A percentile compares a stretch with the other conserved stretches of the same genome.
phyloP scores from a whole-genome alignment of 1,140 invertebrate species.

The Chionoecetes opilio region DNA sequence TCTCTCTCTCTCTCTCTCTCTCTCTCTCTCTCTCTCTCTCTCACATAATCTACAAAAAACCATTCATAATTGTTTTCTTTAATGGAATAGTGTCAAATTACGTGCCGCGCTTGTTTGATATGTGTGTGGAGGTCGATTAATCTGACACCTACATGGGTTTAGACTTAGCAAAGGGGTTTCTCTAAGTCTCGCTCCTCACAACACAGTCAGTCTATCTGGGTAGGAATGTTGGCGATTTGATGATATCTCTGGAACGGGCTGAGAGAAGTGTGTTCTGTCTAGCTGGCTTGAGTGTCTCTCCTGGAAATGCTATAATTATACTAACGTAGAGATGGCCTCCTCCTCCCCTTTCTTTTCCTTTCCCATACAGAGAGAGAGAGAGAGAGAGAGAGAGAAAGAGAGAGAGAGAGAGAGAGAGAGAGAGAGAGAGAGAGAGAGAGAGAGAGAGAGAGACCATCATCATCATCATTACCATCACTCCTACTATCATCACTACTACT shows the following conservation, averaged over 20 bases:
- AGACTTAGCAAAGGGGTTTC: background rate
- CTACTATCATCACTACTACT: background rate
- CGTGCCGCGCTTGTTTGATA: constrained; percentile 48
- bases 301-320: too few relatives aligned
- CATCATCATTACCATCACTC: too few relatives aligned
- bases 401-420: constrained; percentile 39
- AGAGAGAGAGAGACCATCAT: background rate
- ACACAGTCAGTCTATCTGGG: background rate
- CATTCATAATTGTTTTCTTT: constrained; percentile 6
- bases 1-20: constrained; percentile 24
- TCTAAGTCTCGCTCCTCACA: background rate
- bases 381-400: constrained; percentile 10
- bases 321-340: background rate
- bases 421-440: background rate
- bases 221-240: constrained; percentile 39
- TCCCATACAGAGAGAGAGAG: background rate
- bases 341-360: background rate
- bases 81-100: constrained; percentile 56
- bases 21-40: background rate
- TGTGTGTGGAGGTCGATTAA: background rate
- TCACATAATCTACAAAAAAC: background rate
- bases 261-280: too few relatives aligned
- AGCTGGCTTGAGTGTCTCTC: too few relatives aligned
- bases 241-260: constrained; percentile 21
- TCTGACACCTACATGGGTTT: constrained; percentile 48